phyloP scores from a whole-genome alignment of 2,113 vertebrate species.

The Alethe diademata region DNA sequence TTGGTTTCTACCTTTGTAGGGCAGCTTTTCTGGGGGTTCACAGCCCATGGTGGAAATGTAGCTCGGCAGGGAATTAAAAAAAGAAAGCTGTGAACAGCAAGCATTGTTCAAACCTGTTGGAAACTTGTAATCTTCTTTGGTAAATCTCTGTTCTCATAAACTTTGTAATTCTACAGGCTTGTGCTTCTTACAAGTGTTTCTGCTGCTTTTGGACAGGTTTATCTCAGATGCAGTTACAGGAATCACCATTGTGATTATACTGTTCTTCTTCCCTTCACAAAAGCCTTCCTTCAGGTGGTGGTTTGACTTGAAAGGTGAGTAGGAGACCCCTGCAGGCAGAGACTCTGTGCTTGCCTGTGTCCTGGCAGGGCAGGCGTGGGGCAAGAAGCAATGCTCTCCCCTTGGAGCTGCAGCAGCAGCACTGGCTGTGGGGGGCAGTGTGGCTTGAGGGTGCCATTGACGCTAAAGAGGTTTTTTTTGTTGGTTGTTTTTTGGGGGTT shows the following conservation, averaged over 20 bases:
- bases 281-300: conserved; percentile 93
- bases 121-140: conserved; percentile 60
- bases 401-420: background rate
- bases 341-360: background rate
- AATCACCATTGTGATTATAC: conserved; percentile 84
- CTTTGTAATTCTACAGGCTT: background rate
- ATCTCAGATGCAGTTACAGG: conserved; percentile 92
- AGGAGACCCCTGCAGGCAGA: background rate
- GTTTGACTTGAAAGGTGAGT: conserved; percentile 87
- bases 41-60: background rate
- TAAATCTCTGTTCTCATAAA: conserved; percentile 21
- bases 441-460: background rate
- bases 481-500: background rate
- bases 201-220: conserved; percentile 79
- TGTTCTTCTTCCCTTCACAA: conserved; percentile 97
- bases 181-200: conserved; percentile 38
- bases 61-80: background rate
- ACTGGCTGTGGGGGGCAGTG: background rate
- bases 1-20: background rate
- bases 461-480: background rate
- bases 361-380: background rate
- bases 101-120: background rate
- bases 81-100: background rate
- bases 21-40: background rate
- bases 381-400: background rate